Evolutionary conservation across 2,888 invertebrate species (phyloP).

Genomic region (Craniophora ligustri): DNA sequence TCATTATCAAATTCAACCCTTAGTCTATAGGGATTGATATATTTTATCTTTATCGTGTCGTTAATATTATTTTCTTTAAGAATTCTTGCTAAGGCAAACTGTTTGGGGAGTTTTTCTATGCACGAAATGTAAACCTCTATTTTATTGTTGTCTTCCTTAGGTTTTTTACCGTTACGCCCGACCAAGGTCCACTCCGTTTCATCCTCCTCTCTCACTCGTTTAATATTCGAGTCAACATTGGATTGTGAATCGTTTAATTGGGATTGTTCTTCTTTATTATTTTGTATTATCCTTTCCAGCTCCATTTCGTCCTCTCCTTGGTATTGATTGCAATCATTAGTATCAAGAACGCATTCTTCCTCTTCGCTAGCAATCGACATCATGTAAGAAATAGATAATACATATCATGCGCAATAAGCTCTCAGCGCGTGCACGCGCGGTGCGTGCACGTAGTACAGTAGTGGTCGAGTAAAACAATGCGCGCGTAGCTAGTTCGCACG

Average conservation of each 20-base stretch:
- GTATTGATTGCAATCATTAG: neutral
- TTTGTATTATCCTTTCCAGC: neutral
- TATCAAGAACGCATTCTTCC: neutral
- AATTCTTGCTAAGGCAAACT: neutral
- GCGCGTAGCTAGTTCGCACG: no score
- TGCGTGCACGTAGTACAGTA: neutral
- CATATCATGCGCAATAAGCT: neutral
- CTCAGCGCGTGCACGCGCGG: neutral
- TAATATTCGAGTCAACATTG: neutral
- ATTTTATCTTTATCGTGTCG: neutral
- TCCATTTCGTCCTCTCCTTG: neutral
- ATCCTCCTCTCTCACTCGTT: neutral
- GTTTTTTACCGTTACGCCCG: neutral
- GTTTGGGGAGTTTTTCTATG: neutral
- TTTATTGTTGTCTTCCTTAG: neutral
- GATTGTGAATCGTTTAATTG: neutral
- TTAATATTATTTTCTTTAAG: neutral
- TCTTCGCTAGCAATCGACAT: neutral
- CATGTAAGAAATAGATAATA: neutral
- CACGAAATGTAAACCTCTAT: slow-evolving; percentile 3
- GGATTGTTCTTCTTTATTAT: neutral
- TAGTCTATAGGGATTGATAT: neutral
- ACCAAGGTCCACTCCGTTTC: neutral
- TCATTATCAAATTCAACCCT: slow-evolving; percentile 2
- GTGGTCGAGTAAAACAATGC: no score